phyloP scores from a whole-genome alignment of 92 coral and sea anemone genomes.

The Ricordea florida region DNA sequence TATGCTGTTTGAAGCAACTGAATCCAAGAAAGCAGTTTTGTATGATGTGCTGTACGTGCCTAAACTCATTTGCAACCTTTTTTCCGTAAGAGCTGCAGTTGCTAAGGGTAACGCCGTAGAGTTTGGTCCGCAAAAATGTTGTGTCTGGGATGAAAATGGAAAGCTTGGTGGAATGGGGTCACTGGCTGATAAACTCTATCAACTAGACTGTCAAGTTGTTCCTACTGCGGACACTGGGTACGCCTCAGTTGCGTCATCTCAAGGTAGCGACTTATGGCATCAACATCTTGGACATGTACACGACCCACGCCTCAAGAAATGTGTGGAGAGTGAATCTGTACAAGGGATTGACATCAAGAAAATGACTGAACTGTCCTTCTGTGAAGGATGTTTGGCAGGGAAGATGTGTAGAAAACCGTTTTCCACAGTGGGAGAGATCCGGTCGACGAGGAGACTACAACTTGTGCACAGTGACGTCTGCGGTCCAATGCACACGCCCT shows the following conservation, averaged over 20 bases:
- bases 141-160: constrained; percentile 58
- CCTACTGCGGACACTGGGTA: constrained; percentile 16
- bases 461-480: too few species aligned
- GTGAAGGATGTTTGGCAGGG: too few species aligned
- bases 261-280: constrained; percentile 38
- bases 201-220: constrained; percentile 52
- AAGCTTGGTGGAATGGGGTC: constrained; percentile 51
- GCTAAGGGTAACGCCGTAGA: constrained; percentile 58
- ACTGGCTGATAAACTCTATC: constrained; percentile 52
- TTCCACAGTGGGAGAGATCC: too few species aligned
- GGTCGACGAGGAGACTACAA: too few species aligned
- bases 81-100: constrained; percentile 61
- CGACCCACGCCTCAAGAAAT: constrained; percentile 32
- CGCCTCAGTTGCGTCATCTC: constrained; percentile 27
- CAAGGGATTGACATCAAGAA: too few species aligned
- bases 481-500: too few species aligned
- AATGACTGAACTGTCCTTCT: too few species aligned
- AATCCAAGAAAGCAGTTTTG: constrained; percentile 49
- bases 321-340: constrained; percentile 21
- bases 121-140: constrained; percentile 51
- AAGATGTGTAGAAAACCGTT: too few species aligned
- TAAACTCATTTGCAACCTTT: constrained; percentile 60
- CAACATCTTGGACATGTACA: constrained; percentile 54
- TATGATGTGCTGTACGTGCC: constrained; percentile 50
- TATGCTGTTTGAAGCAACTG: constrained; percentile 40